Evolutionary conservation across 2,888 invertebrate species (phyloP).

Genomic region (Monochamus alternatus): DNA sequence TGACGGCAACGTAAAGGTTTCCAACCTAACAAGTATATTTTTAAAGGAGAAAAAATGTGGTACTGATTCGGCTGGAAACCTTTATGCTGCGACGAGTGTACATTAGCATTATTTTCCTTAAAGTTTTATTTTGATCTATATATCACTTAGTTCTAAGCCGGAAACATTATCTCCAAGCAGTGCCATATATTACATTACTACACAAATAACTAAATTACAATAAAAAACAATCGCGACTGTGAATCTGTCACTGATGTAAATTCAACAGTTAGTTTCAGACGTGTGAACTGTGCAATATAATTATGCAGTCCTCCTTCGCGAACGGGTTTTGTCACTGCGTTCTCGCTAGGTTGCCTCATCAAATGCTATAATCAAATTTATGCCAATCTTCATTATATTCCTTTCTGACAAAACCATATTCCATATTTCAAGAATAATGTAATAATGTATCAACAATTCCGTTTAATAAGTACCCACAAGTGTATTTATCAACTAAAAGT

Average conservation of each 20-base stretch:
- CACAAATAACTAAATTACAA: neutral
- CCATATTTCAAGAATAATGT: constrained; percentile 49
- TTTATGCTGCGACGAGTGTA: no score
- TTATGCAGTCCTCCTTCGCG: constrained; percentile 48
- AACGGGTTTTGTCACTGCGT: constrained; percentile 49
- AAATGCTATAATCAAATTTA: constrained; percentile 56
- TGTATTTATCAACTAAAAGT: neutral
- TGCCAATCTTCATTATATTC: constrained; percentile 57
- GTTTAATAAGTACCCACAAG: constrained; percentile 36
- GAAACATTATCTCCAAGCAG: no score
- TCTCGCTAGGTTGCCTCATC: constrained; percentile 47
- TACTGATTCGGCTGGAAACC: no score
- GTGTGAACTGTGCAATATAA: constrained; percentile 54
- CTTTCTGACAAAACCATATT: constrained; percentile 53
- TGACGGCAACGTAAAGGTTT: no score
- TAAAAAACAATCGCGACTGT: constrained; percentile 5
- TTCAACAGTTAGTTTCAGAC: constrained; percentile 54
- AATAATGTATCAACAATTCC: constrained; percentile 53
- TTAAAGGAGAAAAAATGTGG: no score
- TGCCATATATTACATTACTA: no score
- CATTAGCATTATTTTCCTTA: no score
- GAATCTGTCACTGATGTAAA: constrained; percentile 42
- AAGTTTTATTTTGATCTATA: no score
- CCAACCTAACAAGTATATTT: no score
- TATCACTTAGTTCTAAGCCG: no score